phyloP scores from a whole-genome alignment of 2,888 invertebrate genomes.

The Caenorhabditis auriculariae region DNA sequence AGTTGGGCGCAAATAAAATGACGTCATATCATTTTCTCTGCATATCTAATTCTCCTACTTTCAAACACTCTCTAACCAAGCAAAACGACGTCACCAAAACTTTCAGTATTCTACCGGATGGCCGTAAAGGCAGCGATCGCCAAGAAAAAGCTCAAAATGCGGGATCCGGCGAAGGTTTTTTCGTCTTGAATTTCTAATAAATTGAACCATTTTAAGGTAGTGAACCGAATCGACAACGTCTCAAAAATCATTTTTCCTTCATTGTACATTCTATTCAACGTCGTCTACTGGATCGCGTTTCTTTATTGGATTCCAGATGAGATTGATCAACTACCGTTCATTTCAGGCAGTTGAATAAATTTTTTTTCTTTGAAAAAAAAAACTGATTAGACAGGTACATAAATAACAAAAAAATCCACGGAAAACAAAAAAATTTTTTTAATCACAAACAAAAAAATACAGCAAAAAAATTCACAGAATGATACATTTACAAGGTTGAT shows the following conservation, averaged over 20 bases:
- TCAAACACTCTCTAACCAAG: neutral
- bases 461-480: too few relatives aligned
- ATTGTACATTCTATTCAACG: slow-evolving; percentile 77
- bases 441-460: too few relatives aligned
- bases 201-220: slow-evolving; percentile 24
- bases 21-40: slow-evolving; percentile 1
- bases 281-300: slow-evolving; percentile 81
- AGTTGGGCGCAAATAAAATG: too few relatives aligned
- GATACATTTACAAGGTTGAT: too few relatives aligned
- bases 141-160: slow-evolving; percentile 39
- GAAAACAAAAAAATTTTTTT: too few relatives aligned
- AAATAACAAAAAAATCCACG: too few relatives aligned
- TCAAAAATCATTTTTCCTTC: slow-evolving; percentile 74
- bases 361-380: too few relatives aligned
- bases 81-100: neutral
- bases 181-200: too few relatives aligned
- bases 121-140: slow-evolving; percentile 52
- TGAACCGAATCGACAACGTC: slow-evolving; percentile 49
- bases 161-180: slow-evolving; percentile 42
- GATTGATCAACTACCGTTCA: slow-evolving; percentile 39
- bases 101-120: slow-evolving; percentile 54
- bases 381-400: too few relatives aligned
- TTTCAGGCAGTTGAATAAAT: slow-evolving; percentile 13
- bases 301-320: slow-evolving; percentile 65
- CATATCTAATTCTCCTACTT: too few relatives aligned